phyloP scores from a whole-genome alignment of 2,113 vertebrate genomes.

The Serinus canaria region DNA sequence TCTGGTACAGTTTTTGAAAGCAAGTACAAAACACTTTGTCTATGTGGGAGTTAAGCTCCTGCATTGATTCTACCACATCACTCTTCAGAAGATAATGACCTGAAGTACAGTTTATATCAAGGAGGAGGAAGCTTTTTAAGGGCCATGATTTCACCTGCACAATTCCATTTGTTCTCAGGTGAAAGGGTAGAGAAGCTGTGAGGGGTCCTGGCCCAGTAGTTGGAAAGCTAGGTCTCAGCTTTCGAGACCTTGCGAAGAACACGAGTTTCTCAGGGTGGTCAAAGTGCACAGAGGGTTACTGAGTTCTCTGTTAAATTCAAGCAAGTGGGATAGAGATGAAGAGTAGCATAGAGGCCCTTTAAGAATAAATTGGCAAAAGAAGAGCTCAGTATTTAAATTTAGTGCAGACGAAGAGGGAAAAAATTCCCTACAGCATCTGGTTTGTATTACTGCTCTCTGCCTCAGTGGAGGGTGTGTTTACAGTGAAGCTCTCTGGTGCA shows the following conservation, averaged over 20 bases:
- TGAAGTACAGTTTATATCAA: background rate
- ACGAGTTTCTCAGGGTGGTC: accelerated
- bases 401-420: constrained; percentile 61
- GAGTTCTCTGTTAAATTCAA: background rate
- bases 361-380: constrained; percentile 67
- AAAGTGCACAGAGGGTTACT: accelerated
- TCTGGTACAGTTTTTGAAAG: background rate
- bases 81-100: background rate
- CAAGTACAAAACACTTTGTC: background rate
- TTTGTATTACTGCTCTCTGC: constrained; percentile 70
- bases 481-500: background rate
- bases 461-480: constrained; percentile 67
- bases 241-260: background rate
- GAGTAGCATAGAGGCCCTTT: constrained; percentile 53
- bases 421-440: constrained; percentile 70
- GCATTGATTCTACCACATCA: background rate
- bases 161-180: background rate
- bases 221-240: background rate
- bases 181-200: background rate
- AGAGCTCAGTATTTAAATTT: constrained; percentile 69
- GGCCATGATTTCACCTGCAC: background rate
- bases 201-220: background rate
- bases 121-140: background rate
- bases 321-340: background rate
- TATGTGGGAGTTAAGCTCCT: background rate